These are phyloP conservation scores for Chrysemys picta DNA, from an alignment of 2,113 vertebrate species.

Conservation along the genomic window DNA sequence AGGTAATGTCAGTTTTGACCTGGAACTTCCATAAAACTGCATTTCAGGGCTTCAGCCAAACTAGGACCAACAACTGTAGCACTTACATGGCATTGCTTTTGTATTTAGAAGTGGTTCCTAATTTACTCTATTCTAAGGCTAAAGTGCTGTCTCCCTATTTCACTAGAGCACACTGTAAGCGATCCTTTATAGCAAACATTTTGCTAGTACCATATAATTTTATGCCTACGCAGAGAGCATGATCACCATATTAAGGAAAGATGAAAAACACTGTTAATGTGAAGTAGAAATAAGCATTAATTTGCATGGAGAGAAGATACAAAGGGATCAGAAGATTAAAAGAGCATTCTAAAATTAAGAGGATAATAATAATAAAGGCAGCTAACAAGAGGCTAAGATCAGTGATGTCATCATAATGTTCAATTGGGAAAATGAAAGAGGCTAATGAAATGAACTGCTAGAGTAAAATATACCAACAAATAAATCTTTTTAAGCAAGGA, in stretches of 20 bases:
- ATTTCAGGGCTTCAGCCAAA: constrained; percentile 27
- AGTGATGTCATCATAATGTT: not conserved
- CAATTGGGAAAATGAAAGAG: not conserved
- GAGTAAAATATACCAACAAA: constrained; percentile 2
- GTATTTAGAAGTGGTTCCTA: not conserved
- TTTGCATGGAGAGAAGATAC: constrained; percentile 7
- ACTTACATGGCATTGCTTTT: not conserved
- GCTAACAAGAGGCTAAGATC: not conserved
- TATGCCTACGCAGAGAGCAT: not conserved
- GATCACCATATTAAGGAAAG: not conserved
- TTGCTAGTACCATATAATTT: not conserved
- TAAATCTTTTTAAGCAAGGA: not conserved
- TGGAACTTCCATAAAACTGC: not conserved
- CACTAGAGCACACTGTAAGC: not conserved
- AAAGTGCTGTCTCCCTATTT: not conserved
- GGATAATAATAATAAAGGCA: not conserved
- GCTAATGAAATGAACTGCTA: not conserved
- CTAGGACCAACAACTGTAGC: not conserved
- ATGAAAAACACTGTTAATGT: constrained; percentile 35
- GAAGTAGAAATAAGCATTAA: constrained; percentile 16
- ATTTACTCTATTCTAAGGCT: not conserved
- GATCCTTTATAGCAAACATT: not conserved
- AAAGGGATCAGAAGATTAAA: constrained; percentile 1
- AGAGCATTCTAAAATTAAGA: constrained; percentile 29
- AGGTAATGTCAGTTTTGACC: not conserved